Evolutionary conservation across 2,797 vertebrate genomes (phyloP).

Genomic region (Limnodromus scolopaceus): DNA sequence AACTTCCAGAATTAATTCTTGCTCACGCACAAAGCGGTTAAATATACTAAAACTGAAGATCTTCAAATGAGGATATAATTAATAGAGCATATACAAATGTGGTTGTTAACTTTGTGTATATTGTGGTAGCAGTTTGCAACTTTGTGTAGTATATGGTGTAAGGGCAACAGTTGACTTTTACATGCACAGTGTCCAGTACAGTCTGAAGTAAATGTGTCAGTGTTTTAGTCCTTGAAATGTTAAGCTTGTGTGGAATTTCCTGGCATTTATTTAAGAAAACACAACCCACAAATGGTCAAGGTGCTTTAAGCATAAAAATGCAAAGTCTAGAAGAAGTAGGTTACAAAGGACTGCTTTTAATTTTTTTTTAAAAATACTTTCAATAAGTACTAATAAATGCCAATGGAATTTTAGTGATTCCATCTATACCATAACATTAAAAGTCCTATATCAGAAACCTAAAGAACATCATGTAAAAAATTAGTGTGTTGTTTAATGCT

Average conservation of each 20-base stretch:
- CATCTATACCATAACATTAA: not conserved
- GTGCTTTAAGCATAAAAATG: not conserved
- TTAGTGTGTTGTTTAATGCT: not conserved
- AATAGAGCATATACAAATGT: not conserved
- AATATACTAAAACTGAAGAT: not conserved
- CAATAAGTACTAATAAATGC: not conserved
- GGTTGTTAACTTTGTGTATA: not conserved
- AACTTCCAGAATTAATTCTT: not conserved
- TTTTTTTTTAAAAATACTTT: not conserved
- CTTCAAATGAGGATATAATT: not conserved
- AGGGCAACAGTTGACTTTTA: not conserved
- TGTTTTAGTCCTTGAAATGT: not conserved
- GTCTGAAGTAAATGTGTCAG: not conserved
- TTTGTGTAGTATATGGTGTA: not conserved
- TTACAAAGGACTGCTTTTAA: not conserved
- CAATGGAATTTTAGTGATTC: not conserved
- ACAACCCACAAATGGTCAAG: not conserved
- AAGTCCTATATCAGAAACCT: not conserved
- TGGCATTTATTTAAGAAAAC: slow-evolving; percentile 9
- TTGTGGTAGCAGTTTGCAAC: not conserved
- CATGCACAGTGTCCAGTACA: not conserved
- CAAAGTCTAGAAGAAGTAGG: not conserved
- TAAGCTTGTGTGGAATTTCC: slow-evolving; percentile 37
- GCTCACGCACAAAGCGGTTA: not conserved
- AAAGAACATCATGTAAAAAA: not conserved